phyloP scores from a whole-genome alignment of 2,113 vertebrate species.

The Trachemys scripta region DNA sequence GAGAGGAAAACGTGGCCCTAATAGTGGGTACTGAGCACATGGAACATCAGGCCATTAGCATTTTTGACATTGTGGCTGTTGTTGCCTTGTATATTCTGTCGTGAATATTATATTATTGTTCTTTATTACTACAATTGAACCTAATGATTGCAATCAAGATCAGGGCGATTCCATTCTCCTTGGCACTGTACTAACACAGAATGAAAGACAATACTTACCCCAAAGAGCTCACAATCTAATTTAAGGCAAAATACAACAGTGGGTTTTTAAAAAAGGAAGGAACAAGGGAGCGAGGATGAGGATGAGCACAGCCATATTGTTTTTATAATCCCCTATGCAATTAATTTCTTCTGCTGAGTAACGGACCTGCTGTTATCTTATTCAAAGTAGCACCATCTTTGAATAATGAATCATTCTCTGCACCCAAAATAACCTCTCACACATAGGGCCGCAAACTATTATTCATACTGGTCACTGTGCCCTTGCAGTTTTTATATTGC shows the following conservation, averaged over 20 bases:
- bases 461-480: not conserved
- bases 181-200: not conserved
- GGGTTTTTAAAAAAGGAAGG: not conserved
- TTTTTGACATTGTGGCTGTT: not conserved
- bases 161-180: not conserved
- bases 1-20: not conserved
- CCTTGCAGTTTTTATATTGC: not conserved
- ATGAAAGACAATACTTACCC: not conserved
- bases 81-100: not conserved
- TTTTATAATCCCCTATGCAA: not conserved
- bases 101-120: not conserved
- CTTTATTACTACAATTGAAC: not conserved
- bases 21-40: not conserved
- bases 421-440: not conserved
- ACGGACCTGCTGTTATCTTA: not conserved
- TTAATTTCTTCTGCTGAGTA: constrained; percentile 20
- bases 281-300: not conserved
- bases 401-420: not conserved
- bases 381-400: not conserved
- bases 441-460: not conserved
- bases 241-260: not conserved
- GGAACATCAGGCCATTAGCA: not conserved
- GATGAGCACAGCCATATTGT: not conserved
- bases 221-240: not conserved
- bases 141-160: not conserved